These are phyloP conservation scores for Agrochola lychnidis DNA, from an alignment of 2,888 invertebrate genomes.

Conservation along the genomic window DNA sequence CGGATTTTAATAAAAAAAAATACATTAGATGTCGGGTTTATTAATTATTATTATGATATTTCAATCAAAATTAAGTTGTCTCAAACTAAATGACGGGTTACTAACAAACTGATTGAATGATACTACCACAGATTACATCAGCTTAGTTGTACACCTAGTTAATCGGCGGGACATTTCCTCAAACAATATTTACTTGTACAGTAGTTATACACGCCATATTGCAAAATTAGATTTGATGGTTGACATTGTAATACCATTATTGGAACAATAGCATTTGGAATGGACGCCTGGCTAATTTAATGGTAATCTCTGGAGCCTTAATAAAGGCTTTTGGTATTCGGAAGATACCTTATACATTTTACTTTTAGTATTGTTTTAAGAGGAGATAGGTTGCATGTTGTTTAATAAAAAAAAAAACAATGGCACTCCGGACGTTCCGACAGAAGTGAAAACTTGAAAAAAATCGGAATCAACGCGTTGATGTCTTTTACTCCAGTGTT, in stretches of 20 bases:
- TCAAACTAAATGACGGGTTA: not conserved
- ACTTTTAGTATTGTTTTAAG: not conserved
- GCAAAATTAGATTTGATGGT: constrained; percentile 35
- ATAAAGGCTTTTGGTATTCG: not conserved
- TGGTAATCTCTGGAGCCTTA: not conserved
- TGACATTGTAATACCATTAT: constrained; percentile 37
- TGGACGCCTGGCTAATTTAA: constrained; percentile 21
- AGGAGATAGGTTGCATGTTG: not conserved
- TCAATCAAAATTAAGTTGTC: not conserved
- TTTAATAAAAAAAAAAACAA: not conserved
- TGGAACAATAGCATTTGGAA: constrained; percentile 31
- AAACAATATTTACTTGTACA: constrained; percentile 22
- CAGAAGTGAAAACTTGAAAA: too few species aligned
- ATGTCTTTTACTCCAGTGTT: too few species aligned
- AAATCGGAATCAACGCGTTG: too few species aligned
- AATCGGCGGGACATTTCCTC: constrained; percentile 14
- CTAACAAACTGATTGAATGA: not conserved
- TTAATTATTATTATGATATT: not conserved
- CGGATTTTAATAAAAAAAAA: too few species aligned
- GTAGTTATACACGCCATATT: constrained; percentile 1
- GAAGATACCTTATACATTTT: constrained; percentile 1
- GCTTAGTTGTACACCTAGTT: constrained; percentile 3
- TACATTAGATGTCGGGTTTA: not conserved
- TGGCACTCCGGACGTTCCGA: too few species aligned
- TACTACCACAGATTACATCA: constrained; percentile 7